Evolutionary conservation across 37 sponge, comb jelly and placozoan species (phyloP).

Genomic region (Oopsacas minuta): DNA sequence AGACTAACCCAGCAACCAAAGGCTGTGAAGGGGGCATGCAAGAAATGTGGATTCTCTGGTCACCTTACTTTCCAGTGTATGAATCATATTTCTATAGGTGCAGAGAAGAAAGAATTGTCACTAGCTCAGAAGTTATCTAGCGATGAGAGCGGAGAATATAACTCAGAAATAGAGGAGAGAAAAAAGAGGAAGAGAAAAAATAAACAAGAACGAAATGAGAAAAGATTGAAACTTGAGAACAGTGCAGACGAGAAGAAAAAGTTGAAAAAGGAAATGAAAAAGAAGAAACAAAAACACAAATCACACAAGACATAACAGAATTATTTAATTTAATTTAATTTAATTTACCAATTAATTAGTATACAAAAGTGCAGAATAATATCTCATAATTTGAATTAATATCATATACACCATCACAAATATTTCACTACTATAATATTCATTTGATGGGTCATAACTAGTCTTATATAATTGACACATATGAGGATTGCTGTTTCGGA

Average conservation of each 20-base stretch:
- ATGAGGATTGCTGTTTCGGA: background rate
- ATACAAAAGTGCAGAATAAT: background rate
- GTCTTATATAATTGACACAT: background rate
- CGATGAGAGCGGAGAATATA: conserved; percentile 15
- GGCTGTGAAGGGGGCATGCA: background rate
- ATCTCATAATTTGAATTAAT: background rate
- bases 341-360: background rate
- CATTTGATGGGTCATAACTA: background rate
- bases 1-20: background rate
- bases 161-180: background rate
- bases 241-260: conserved; percentile 6
- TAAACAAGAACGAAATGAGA: background rate
- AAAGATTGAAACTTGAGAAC: background rate
- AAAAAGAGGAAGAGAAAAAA: background rate
- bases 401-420: background rate
- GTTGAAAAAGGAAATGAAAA: background rate
- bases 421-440: background rate
- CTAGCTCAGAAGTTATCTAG: background rate
- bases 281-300: background rate
- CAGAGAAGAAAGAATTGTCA: background rate
- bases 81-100: background rate
- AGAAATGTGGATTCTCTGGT: background rate
- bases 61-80: background rate
- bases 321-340: background rate
- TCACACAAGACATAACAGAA: background rate